Conservation (phyloP, 2,113 vertebrate species). For the Thomomys bottae region DNA sequence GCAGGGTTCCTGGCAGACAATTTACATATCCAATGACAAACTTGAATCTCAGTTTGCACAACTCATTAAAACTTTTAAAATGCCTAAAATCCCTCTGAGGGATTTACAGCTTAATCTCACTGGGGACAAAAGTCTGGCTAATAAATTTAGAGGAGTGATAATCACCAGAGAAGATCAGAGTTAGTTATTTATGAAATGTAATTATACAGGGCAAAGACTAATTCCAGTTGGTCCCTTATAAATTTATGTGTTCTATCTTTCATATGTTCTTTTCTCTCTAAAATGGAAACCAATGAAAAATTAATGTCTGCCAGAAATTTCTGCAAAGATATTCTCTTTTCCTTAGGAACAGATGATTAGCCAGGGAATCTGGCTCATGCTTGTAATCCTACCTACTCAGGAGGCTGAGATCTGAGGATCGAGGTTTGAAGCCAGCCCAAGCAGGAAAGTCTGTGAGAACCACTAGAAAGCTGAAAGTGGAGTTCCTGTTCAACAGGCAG, state of each 20-base stretch:
- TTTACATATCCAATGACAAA: slow-evolving; percentile 47
- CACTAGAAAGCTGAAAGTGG: too few relatives aligned
- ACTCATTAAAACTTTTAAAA: slow-evolving; percentile 52
- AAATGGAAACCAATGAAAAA: slow-evolving; percentile 62
- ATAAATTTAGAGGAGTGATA: slow-evolving; percentile 57
- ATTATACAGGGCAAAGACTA: slow-evolving; percentile 59
- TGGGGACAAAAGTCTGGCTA: slow-evolving; percentile 46
- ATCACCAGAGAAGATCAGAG: slow-evolving; percentile 18
- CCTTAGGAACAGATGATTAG: slow-evolving; percentile 54
- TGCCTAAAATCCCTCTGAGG: slow-evolving; percentile 46
- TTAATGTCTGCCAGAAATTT: slow-evolving; percentile 60
- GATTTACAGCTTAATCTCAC: slow-evolving; percentile 60
- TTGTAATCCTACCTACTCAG: too few relatives aligned
- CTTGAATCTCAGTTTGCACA: slow-evolving; percentile 62
- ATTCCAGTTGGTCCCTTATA: slow-evolving; percentile 53
- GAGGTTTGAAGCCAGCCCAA: too few relatives aligned
- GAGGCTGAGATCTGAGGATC: too few relatives aligned
- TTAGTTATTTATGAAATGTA: slow-evolving; percentile 69
- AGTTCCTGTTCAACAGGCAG: too few relatives aligned
- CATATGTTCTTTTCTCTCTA: slow-evolving; percentile 28
- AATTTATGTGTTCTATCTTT: slow-evolving; percentile 54
- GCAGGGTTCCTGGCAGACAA: slow-evolving; percentile 38
- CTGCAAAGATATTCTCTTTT: slow-evolving; percentile 49
- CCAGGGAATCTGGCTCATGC: too few relatives aligned
- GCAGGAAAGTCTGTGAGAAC: too few relatives aligned